Evolutionary conservation across 2,888 invertebrate genomes (phyloP).

Genomic region (Lymantria dispar): DNA sequence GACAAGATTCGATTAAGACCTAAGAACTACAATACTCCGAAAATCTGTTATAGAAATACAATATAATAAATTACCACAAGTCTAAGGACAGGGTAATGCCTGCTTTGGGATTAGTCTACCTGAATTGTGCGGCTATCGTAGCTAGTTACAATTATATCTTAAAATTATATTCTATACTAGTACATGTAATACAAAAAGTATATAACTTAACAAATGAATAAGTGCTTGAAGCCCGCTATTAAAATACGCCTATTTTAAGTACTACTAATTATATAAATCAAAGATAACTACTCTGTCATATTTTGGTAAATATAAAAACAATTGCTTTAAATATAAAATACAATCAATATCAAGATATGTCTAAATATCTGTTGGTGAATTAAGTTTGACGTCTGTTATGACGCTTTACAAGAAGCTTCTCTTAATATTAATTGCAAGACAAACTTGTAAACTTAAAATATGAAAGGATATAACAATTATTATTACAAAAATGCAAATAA

Average conservation of each 20-base stretch:
- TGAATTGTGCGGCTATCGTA: slow-evolving; percentile 50
- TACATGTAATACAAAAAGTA: slow-evolving; percentile 49
- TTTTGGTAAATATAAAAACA: not conserved
- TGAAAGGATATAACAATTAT: too few species aligned
- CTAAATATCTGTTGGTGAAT: too few species aligned
- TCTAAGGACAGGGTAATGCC: slow-evolving; percentile 29
- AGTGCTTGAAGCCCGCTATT: slow-evolving; percentile 49
- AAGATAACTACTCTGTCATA: slow-evolving; percentile 38
- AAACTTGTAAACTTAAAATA: too few species aligned
- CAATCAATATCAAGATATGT: not conserved
- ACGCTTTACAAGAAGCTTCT: too few species aligned
- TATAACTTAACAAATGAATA: slow-evolving; percentile 46
- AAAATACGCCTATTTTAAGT: slow-evolving; percentile 31
- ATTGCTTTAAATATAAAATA: not conserved
- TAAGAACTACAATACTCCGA: slow-evolving; percentile 10
- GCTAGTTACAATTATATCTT: slow-evolving; percentile 55
- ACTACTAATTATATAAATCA: slow-evolving; percentile 35
- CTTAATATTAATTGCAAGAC: too few species aligned
- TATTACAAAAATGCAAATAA: too few species aligned
- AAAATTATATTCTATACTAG: slow-evolving; percentile 51
- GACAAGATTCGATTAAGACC: slow-evolving; percentile 41
- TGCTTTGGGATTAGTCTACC: slow-evolving; percentile 33
- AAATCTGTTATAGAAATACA: slow-evolving; percentile 9
- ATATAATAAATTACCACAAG: slow-evolving; percentile 21
- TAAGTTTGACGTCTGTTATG: too few species aligned